phyloP scores from a whole-genome alignment of 1,140 invertebrate species.

The Hydropsyche tenuis region DNA sequence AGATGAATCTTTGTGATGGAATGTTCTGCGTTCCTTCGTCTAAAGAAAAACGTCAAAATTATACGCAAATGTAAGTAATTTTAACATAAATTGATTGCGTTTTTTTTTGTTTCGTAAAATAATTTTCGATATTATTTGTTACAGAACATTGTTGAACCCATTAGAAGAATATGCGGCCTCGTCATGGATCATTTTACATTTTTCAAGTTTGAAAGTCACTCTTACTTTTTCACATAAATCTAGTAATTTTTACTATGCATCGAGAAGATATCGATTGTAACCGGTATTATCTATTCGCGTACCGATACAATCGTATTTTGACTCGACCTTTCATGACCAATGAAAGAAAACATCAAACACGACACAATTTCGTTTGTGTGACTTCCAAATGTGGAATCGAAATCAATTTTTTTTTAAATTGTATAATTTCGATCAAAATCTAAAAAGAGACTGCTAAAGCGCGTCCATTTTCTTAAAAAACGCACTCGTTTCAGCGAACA shows the following conservation, averaged over 20 bases:
- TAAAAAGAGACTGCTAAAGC: background rate
- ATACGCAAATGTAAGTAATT: conserved; percentile 3
- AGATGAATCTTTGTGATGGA: conserved; percentile 9
- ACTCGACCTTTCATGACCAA: background rate
- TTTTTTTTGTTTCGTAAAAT: too few species aligned
- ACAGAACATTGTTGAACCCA: background rate
- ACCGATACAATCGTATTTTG: background rate
- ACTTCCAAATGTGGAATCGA: conserved; percentile 8
- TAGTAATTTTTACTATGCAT: background rate
- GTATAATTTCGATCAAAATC: conserved; percentile 8
- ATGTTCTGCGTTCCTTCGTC: conserved; percentile 11
- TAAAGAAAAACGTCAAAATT: background rate
- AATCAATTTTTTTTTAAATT: background rate
- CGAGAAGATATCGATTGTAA: background rate
- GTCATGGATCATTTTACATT: background rate
- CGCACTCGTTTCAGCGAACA: conserved; percentile 6
- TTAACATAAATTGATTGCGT: background rate
- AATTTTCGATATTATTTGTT: too few species aligned
- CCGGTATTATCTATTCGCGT: background rate
- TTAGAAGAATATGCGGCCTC: background rate
- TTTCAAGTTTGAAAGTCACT: conserved; percentile 15
- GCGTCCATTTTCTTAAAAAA: conserved; percentile 22
- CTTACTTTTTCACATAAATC: background rate
- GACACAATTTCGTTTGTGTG: conserved; percentile 21
- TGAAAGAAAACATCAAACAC: background rate